phyloP scores from a whole-genome alignment of 2,797 vertebrate species.

The Enteromius trimaculatus region DNA sequence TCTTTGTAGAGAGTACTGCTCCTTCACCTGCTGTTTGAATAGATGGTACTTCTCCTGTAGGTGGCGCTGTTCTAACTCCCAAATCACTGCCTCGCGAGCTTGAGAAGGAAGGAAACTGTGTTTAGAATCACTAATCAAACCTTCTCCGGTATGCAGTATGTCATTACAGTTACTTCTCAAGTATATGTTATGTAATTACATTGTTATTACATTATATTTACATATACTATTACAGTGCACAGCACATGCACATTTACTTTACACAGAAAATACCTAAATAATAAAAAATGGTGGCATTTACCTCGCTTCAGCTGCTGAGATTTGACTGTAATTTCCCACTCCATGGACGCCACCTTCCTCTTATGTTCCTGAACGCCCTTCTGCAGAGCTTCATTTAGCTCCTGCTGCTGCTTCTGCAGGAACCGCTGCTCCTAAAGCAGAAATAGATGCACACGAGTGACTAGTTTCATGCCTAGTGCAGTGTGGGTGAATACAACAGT shows the following conservation, averaged over 20 bases:
- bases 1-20: constrained; percentile 73
- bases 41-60: constrained; percentile 79
- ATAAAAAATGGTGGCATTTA: constrained; percentile 32
- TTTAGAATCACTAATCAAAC: not conserved
- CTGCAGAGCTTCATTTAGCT: constrained; percentile 73
- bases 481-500: not conserved
- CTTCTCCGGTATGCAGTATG: not conserved
- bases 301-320: constrained; percentile 76
- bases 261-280: too few species aligned
- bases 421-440: constrained; percentile 71
- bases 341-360: constrained; percentile 69
- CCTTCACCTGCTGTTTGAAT: constrained; percentile 77
- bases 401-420: constrained; percentile 75
- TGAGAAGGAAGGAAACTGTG: constrained; percentile 3
- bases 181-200: too few species aligned
- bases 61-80: constrained; percentile 76
- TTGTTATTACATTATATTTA: too few species aligned
- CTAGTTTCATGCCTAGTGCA: not conserved
- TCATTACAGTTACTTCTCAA: too few species aligned
- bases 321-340: constrained; percentile 72
- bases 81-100: constrained; percentile 75
- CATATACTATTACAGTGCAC: too few species aligned
- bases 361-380: constrained; percentile 77
- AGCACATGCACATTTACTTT: too few species aligned
- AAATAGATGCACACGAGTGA: not conserved